Evolutionary conservation across 2,888 invertebrate species (phyloP), one percentile per base, ranked within the genome.

Genomic region (Harpagoxenus sublaevis): DNA sequence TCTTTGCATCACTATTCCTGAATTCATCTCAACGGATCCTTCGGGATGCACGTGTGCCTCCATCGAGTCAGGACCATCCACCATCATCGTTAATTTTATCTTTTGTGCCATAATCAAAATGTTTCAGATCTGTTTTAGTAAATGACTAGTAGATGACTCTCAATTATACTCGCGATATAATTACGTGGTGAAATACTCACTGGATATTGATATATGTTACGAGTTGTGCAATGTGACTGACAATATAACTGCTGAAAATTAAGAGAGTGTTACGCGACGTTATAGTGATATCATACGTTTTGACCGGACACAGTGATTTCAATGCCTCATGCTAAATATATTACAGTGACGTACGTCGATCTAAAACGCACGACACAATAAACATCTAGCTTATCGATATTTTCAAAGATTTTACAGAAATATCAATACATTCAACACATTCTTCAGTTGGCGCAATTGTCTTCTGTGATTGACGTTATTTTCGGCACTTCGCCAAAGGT

Each of bases 61-160:
- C 91, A 90, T 90, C 79, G 91, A 85, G 57, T 92, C 93, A 87
- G 91, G 91, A 68, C 92, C 92, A 89, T 94, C 92, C 86, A 94
- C 93, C 93, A 94, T 94, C 84, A 62, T 92, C 78, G 75, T 68
- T 48, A 84, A 15, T 89, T 82, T 86, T 68, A 51, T 71, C 73
- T 88, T 82, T 65, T 51, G 60, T 71, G 83, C 73, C 65, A 88
- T 82, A 86, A 82, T 78, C 73, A 55, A 83, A 79, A 65, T 57
- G 77, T 88, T 81, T 83, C 62, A 81, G 73, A 82, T 84, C 73
- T 63, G 15, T 55, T 84, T 88, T 77, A 71, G 84, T 85, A 88
- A 85, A 90, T 78, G 23, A 23, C 23, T 23, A 23, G 23, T 87
- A 35, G 53, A 31, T 31, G 66, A 86, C 81, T 65, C 51, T 35